Base-by-base conservation (phyloP, 1,140 invertebrate genomes). In the Dysdera silvatica region DNA sequence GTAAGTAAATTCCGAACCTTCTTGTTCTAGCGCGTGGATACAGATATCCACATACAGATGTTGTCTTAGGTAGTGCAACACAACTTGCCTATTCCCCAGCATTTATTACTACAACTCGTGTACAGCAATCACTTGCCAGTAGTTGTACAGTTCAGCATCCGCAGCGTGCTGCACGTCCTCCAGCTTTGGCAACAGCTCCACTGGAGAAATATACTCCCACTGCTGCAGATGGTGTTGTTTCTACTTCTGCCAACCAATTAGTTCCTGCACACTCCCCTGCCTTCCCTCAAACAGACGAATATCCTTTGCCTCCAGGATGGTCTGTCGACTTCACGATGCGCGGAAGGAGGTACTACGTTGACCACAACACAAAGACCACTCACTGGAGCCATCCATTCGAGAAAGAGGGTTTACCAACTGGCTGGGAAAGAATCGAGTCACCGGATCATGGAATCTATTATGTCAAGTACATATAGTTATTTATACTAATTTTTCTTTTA, bases 351-450 rank as follows among this genome's bases (percentile, higher is more conserved):
- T 99, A 98, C 80, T 98, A 96, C 72, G 95, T 99, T 72, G 95
- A 99, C 79, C 95, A 98, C 76, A 98, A 98, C 74, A 96, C 93
- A 0, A 92, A 96, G 79, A 98, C 95, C 0, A 98, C 95, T 6
- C 95, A 98, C 77, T 99, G 95, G 95, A 95, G 91, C 48, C 95
- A 98, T 83, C 95, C 95, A 0, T 76, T 98, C 16, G 94, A 95
- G 74, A 84, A 87, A 65, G 89, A 92, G 75, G 89, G 90, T 45
- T 79, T 98, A 48, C 94, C 94, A 0, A 91, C 90, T 31, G 94
- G 81, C 4, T 98, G 95, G 95, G 91, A 95, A 73, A 83, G 91
- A 66, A 91, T 98, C 24, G 93, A 95, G 70, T 95, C 91, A 8
- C 87, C 89, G 18, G 87, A 95, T 73, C 91, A 91, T 78, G 94